Percentiles rank a stretch among this genome's conserved stretches.
These are phyloP conservation scores for Ommatoiulus sabulosus DNA, from an alignment of 2,888 invertebrate genomes.

Conservation along the genomic window DNA sequence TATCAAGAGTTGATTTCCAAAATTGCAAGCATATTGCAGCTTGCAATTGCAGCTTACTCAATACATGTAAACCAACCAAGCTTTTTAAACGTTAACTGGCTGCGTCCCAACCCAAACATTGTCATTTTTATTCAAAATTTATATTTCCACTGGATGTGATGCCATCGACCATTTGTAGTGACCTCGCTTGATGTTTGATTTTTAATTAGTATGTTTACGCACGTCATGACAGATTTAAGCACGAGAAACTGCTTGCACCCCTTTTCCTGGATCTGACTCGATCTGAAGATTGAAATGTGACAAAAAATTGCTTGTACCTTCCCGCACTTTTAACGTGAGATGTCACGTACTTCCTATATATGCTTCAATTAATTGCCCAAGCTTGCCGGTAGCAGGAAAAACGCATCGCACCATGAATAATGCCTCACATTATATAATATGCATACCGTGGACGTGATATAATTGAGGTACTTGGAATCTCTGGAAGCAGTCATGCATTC, in stretches of 20 bases:
- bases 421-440: neutral
- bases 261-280: neutral
- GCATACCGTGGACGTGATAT: conserved; percentile 1
- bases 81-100: too few species aligned
- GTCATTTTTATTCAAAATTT: too few species aligned
- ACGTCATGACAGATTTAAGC: neutral
- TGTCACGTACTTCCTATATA: conserved; percentile 10
- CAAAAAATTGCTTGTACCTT: neutral
- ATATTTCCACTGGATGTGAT: too few species aligned
- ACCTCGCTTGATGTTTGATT: too few species aligned
- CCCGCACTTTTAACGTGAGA: neutral
- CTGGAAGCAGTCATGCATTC: conserved; percentile 3
- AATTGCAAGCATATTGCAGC: too few species aligned
- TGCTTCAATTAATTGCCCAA: conserved; percentile 1
- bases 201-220: neutral
- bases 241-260: neutral
- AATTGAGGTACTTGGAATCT: conserved; percentile 5
- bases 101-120: too few species aligned
- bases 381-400: neutral
- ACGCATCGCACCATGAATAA: conserved; percentile 31
- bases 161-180: too few species aligned
- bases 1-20: too few species aligned
- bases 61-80: too few species aligned
- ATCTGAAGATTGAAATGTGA: neutral
- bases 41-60: too few species aligned